phyloP scores from a whole-genome alignment of 2,888 invertebrate species.

The Philaethria dido region DNA sequence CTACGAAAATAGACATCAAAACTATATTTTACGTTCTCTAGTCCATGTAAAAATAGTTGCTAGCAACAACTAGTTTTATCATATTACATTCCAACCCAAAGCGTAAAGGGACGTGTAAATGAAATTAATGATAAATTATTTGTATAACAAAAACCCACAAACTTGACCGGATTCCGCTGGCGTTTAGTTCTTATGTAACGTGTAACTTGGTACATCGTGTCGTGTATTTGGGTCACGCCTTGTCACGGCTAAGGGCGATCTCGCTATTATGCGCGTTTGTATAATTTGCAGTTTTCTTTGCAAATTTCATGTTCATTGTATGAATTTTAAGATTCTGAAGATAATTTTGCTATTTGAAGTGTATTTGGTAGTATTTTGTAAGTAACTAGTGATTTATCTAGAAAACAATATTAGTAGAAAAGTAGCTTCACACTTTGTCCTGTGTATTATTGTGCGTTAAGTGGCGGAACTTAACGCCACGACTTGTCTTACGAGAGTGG shows the following conservation, averaged over 20 bases:
- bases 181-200: slow-evolving; percentile 23
- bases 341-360: background rate
- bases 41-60: too few relatives aligned
- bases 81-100: background rate
- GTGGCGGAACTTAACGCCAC: too few relatives aligned
- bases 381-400: too few relatives aligned
- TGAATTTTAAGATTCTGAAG: background rate
- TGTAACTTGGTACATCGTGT: background rate
- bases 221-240: slow-evolving; percentile 26
- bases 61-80: too few relatives aligned
- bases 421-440: too few relatives aligned
- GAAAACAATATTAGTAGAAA: too few relatives aligned
- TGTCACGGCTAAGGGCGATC: slow-evolving; percentile 28
- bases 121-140: background rate
- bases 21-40: too few relatives aligned
- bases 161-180: slow-evolving; percentile 21
- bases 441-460: too few relatives aligned
- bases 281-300: slow-evolving; percentile 23
- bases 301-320: slow-evolving; percentile 4
- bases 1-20: too few relatives aligned
- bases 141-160: slow-evolving; percentile 13
- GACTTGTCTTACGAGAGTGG: too few relatives aligned
- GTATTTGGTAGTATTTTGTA: background rate
- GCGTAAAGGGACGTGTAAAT: background rate
- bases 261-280: slow-evolving; percentile 6